Evolutionary conservation across 1,140 invertebrate species (phyloP).

Genomic region (Aphidius ervi): DNA sequence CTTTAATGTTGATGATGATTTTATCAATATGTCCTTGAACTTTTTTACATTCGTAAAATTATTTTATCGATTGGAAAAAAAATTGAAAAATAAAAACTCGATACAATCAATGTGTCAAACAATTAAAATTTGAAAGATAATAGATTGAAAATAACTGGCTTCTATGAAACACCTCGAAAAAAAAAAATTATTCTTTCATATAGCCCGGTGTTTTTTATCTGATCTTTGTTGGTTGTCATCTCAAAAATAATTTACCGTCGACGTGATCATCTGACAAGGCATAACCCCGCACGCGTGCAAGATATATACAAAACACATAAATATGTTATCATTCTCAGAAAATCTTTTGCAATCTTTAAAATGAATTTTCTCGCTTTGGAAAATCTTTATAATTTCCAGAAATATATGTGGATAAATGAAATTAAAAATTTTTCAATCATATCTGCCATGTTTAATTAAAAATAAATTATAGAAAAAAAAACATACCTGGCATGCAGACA

Average conservation of each 20-base stretch:
- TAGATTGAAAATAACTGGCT: constrained; percentile 4
- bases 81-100: too few species aligned
- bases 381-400: neutral
- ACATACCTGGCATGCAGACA: constrained; percentile 94
- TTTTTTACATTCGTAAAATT: too few species aligned
- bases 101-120: constrained; percentile 8
- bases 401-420: neutral
- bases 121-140: neutral
- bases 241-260: constrained; percentile 45
- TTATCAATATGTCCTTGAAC: too few species aligned
- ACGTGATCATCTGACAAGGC: constrained; percentile 21
- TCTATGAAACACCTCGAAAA: too few species aligned
- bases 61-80: too few species aligned
- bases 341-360: constrained; percentile 19
- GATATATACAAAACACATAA: neutral
- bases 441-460: neutral
- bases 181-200: too few species aligned
- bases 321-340: constrained; percentile 21
- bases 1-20: too few species aligned
- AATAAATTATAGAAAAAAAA: constrained; percentile 6
- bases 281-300: constrained; percentile 18
- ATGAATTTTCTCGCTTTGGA: constrained; percentile 19
- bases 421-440: neutral
- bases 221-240: constrained; percentile 42
- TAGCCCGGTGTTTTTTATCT: constrained; percentile 28